phyloP scores from a whole-genome alignment of 2,888 invertebrate species.

The Heliconius aoede region DNA sequence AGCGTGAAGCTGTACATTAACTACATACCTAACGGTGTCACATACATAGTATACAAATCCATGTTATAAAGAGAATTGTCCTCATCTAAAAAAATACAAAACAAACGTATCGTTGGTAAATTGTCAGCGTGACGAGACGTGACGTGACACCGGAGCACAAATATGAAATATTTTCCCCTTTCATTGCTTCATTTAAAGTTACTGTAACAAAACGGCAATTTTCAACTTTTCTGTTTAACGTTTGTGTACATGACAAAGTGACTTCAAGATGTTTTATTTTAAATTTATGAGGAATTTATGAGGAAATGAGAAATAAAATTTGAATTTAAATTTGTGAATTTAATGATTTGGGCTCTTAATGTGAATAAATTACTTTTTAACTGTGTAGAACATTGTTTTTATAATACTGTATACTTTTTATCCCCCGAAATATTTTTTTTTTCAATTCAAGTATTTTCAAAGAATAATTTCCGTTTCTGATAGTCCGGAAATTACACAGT shows the following conservation, averaged over 20 bases:
- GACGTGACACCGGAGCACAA: conserved; percentile 5
- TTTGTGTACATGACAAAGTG: conserved; percentile 1
- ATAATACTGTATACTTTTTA: no score
- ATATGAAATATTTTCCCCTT: neutral
- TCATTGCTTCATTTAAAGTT: conserved; percentile 8
- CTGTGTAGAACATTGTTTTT: no score
- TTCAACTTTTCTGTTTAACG: neutral
- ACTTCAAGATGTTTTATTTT: neutral
- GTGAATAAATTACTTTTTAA: no score
- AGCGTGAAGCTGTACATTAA: neutral
- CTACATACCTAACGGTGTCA: no score
- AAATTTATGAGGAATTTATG: neutral
- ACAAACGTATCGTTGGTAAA: conserved; percentile 9
- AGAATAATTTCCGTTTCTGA: no score
- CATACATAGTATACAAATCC: no score
- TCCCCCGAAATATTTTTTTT: no score
- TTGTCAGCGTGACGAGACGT: conserved; percentile 10
- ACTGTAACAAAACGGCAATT: neutral
- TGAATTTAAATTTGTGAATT: no score
- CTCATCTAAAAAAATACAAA: neutral
- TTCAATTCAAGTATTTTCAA: no score
- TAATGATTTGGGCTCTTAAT: no score
- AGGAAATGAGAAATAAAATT: neutral
- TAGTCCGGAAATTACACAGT: no score
- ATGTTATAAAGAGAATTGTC: no score